phyloP scores from a whole-genome alignment of 2,888 invertebrate species.

The Agrotis ipsilon region DNA sequence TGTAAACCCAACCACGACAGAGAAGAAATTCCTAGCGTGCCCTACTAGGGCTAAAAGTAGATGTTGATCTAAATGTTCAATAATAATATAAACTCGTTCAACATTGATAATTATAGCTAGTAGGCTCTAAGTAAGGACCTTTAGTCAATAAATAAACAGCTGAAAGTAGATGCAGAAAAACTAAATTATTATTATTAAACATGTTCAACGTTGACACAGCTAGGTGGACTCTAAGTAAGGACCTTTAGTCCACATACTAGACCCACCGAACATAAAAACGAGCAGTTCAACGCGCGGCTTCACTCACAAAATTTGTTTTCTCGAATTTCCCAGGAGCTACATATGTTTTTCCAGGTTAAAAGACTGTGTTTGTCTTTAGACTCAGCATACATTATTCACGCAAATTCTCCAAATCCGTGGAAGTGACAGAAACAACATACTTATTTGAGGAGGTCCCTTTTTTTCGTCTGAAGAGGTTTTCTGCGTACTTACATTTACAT shows the following conservation, averaged over 20 bases:
- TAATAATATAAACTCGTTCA: no score
- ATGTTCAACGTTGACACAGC: neutral
- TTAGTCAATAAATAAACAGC: no score
- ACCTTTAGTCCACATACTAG: neutral
- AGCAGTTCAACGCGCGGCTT: conserved; percentile 30
- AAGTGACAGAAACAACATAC: conserved; percentile 36
- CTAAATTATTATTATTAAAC: neutral
- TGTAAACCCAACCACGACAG: no score
- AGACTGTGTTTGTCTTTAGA: conserved; percentile 30
- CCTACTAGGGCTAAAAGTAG: no score
- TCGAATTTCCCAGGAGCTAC: conserved; percentile 56
- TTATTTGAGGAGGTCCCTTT: neutral
- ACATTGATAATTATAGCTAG: no score
- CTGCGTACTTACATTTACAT: neutral
- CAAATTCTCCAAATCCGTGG: conserved; percentile 47
- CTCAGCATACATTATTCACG: conserved; percentile 57
- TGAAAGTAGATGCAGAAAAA: no score
- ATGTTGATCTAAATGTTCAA: no score
- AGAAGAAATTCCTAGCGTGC: no score
- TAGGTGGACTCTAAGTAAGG: neutral
- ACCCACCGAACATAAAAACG: conserved; percentile 31
- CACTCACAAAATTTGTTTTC: conserved; percentile 37
- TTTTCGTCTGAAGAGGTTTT: neutral
- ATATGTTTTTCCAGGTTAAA: conserved; percentile 62
- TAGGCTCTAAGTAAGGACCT: no score